Evolutionary conservation across 2,113 vertebrate genomes (phyloP).

Genomic region (Pluvianellus socialis): DNA sequence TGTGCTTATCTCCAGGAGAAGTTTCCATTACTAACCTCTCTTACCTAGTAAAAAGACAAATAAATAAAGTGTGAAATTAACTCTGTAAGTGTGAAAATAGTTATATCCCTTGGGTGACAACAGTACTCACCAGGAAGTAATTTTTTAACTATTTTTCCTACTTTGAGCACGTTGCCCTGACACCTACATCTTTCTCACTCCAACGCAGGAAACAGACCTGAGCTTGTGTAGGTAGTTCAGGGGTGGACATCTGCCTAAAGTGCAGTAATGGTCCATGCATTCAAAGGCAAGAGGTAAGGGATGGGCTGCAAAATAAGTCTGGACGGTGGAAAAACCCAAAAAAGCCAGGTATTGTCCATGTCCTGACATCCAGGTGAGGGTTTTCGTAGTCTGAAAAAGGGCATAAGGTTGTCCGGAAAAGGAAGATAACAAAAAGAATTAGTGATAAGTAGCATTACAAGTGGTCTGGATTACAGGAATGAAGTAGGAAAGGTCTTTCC

Average conservation of each 20-base stretch:
- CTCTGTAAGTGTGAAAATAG: background rate
- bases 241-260: background rate
- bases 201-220: background rate
- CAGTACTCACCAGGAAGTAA: background rate
- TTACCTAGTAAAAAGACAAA: background rate
- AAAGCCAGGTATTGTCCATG: background rate
- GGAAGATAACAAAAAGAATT: background rate
- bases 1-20: background rate
- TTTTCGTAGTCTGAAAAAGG: background rate
- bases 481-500: background rate
- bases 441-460: background rate
- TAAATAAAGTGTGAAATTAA: background rate
- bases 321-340: fast-evolving
- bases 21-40: background rate
- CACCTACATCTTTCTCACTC: constrained; percentile 36
- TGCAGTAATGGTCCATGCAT: background rate
- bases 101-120: background rate
- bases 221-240: background rate
- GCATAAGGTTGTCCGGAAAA: background rate
- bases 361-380: background rate
- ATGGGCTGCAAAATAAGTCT: background rate
- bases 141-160: background rate
- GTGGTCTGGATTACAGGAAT: background rate
- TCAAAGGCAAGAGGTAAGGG: background rate
- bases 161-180: background rate